phyloP scores from a whole-genome alignment of 2,888 invertebrate species.

The Sinodicranocentrus sp. region DNA sequence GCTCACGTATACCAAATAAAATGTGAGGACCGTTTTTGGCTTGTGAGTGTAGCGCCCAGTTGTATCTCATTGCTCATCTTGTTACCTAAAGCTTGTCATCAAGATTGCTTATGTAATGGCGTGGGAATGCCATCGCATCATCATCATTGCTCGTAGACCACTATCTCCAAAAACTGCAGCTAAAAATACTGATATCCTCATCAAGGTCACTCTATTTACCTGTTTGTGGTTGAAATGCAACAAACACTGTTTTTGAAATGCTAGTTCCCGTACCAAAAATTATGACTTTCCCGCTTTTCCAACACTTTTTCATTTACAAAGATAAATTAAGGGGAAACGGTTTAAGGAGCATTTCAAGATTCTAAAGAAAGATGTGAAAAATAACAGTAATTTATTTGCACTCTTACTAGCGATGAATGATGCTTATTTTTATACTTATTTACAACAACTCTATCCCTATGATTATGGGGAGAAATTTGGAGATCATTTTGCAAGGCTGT shows the following conservation, averaged over 20 bases:
- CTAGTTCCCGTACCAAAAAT: background rate
- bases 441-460: too few relatives aligned
- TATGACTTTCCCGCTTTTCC: background rate
- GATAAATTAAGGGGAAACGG: too few relatives aligned
- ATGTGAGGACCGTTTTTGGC: slow-evolving; percentile 10
- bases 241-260: slow-evolving; percentile 1
- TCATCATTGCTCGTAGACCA: background rate
- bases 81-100: slow-evolving; percentile 12
- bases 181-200: background rate
- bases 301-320: too few relatives aligned
- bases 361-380: too few relatives aligned
- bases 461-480: too few relatives aligned
- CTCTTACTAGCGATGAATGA: too few relatives aligned
- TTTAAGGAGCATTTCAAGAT: too few relatives aligned
- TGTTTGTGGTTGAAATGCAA: background rate
- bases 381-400: too few relatives aligned
- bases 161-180: background rate
- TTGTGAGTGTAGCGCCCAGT: background rate
- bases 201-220: slow-evolving; percentile 15
- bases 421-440: too few relatives aligned
- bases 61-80: slow-evolving; percentile 1
- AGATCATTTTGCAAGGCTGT: too few relatives aligned
- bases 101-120: slow-evolving; percentile 12
- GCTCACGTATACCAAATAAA: slow-evolving; percentile 8
- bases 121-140: slow-evolving; percentile 25